Evolutionary conservation across 2,888 invertebrate species (phyloP), one percentile per base, ranked within the genome.

Genomic region (Drosophila infuscata): DNA sequence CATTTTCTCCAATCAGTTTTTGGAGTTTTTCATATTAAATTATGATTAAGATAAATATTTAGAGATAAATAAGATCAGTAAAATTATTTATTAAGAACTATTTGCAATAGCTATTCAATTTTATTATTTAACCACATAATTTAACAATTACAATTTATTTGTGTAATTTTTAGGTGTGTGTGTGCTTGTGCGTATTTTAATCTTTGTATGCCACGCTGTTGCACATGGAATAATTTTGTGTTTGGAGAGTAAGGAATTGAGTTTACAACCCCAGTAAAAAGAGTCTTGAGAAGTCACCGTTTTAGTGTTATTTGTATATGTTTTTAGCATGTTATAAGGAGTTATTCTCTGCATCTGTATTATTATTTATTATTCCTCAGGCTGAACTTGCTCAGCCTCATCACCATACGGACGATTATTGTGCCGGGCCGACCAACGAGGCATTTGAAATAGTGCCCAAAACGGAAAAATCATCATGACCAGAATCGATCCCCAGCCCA

Each of bases 401-500:
- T 70, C 69, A 12, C 57, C 65, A 9, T 43, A 71, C 11, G 74
- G 74, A 3, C 64, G 60, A 57, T 83, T 77, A 20, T 78, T 76
- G 48, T 88, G 89, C 52, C 70, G 12, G 0, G 83, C 76, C 1
- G 89, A 75, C 88, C 88, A 91, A 5, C 73, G 65, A 0, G 82
- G 92, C 3, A 91, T 0, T 15, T 59, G 71, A 12, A 49, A 69
- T 1, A 92, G 12, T 0, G 70, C 64, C 83, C 82, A 91, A 1
- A 68, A 35, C 0, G 92, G 92, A 25, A 91, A 73, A 15, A 79
- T 36, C 89, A 91, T 74, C 88, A 91, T 88, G 4, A 68, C 0
- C 0, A 80, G 0, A 15, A 88, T 3, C 0, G 74, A 70, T 6
- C 83, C 83, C 20, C 74, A 49, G 12, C 91, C 89, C 0, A 82